Evolutionary conservation across 2,797 vertebrate genomes (phyloP).

Genomic region (Danio albolineatus): DNA sequence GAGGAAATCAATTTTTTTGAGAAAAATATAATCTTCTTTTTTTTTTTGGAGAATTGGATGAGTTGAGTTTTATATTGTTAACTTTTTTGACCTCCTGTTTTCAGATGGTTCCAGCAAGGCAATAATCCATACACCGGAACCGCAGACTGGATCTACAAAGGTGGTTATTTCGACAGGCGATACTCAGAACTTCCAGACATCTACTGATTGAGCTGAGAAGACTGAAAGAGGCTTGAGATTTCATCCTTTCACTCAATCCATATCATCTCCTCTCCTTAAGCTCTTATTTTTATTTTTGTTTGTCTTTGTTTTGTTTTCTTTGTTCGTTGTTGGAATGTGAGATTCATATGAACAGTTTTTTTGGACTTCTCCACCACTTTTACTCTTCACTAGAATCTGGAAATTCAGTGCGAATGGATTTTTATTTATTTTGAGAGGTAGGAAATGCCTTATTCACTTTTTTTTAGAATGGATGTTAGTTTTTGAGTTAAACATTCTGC

Average conservation of each 20-base stretch:
- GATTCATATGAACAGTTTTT: conserved; percentile 47
- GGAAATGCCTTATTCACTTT: conserved; percentile 43
- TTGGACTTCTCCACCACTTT: conserved; percentile 50
- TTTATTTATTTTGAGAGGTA: conserved; percentile 61
- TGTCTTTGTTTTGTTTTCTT: background rate
- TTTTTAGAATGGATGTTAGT: conserved; percentile 21
- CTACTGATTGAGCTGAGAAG: conserved; percentile 82
- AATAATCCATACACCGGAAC: conserved; percentile 88
- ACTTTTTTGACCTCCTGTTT: background rate
- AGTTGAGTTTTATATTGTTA: background rate
- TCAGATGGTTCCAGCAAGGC: conserved; percentile 83
- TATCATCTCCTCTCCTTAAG: conserved; percentile 54
- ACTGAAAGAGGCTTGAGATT: conserved; percentile 35
- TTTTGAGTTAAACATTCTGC: conserved; percentile 31
- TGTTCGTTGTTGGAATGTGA: conserved; percentile 42
- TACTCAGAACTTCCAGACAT: conserved; percentile 93
- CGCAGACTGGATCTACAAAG: conserved; percentile 92
- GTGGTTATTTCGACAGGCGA: conserved; percentile 95
- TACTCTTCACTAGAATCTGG: conserved; percentile 49
- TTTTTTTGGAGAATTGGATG: background rate
- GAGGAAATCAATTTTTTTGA: too few relatives aligned
- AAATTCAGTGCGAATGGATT: conserved; percentile 47
- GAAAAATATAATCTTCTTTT: too few relatives aligned
- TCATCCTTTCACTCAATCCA: conserved; percentile 46
- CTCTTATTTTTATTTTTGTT: conserved; percentile 18